A percentile compares a stretch with the other conserved stretches of the same genome.
These are phyloP conservation scores for Aspidoscelis tigris DNA, from an alignment of 2,113 vertebrate species.

Conservation along the genomic window DNA sequence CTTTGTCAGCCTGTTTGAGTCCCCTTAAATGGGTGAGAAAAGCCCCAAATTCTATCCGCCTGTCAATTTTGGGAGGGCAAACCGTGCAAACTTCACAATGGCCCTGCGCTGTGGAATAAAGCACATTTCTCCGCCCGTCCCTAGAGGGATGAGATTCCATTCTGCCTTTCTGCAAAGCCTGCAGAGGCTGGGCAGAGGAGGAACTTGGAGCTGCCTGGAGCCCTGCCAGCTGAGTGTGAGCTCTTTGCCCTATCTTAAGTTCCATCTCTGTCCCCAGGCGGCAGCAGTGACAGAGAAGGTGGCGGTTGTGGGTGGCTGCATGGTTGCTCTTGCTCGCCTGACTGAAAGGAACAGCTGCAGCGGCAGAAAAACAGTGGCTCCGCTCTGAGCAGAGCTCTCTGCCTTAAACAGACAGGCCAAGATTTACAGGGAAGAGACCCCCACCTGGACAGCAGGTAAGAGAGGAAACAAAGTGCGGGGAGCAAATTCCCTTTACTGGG, in stretches of 20 bases:
- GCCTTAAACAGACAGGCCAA: neutral
- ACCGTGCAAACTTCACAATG: too few relatives aligned
- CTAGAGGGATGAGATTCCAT: neutral
- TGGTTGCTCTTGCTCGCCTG: neutral
- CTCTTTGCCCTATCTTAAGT: neutral
- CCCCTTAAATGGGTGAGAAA: too few relatives aligned
- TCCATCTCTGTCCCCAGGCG: neutral
- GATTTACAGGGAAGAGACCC: neutral
- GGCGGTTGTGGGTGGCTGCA: neutral
- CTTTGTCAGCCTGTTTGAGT: too few relatives aligned
- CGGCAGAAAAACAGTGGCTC: neutral
- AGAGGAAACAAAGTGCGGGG: neutral
- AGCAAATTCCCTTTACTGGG: neutral
- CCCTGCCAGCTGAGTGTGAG: neutral
- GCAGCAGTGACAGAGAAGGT: neutral
- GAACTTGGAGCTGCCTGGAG: neutral
- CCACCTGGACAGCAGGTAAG: conserved; percentile 6
- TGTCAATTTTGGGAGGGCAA: too few relatives aligned
- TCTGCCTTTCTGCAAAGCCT: neutral
- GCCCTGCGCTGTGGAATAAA: too few relatives aligned
- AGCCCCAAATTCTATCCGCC: too few relatives aligned
- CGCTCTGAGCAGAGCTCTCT: accelerated
- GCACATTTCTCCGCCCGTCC: too few relatives aligned
- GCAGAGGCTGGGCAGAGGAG: neutral
- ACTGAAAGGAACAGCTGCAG: conserved; percentile 16